A percentile compares a stretch with the other conserved stretches of the same genome.
These are phyloP conservation scores for Drosophila tanythrix DNA, from an alignment of 2,888 invertebrate genomes.

Conservation along the genomic window DNA sequence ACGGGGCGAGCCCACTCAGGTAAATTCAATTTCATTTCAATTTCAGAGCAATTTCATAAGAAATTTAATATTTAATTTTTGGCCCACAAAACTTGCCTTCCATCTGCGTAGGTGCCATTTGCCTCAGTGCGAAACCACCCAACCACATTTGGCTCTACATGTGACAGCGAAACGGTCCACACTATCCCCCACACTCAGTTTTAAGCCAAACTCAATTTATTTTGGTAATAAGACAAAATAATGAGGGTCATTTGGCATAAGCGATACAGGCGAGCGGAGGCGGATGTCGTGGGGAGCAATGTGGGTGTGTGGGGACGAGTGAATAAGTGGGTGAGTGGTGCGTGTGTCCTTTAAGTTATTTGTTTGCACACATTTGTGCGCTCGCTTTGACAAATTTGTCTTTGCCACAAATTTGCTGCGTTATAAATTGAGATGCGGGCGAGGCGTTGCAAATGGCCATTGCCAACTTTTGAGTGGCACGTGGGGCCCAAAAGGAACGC, in stretches of 20 bases:
- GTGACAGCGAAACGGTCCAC: neutral
- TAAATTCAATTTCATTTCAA: constrained; percentile 75
- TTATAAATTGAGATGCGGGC: constrained; percentile 66
- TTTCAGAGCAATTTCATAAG: constrained; percentile 58
- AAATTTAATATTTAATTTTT: constrained; percentile 66
- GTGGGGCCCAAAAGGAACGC: constrained; percentile 7
- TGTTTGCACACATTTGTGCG: constrained; percentile 55
- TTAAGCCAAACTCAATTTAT: constrained; percentile 80
- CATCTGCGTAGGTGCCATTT: neutral
- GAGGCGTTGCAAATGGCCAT: constrained; percentile 35
- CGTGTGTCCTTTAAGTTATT: constrained; percentile 66
- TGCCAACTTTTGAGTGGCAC: constrained; percentile 42
- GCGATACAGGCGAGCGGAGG: constrained; percentile 49
- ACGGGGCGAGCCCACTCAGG: constrained; percentile 46
- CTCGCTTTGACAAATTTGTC: constrained; percentile 73
- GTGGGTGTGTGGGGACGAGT: constrained; percentile 1
- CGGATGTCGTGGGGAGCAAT: neutral
- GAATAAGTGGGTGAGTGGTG: constrained; percentile 7
- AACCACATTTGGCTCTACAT: constrained; percentile 37
- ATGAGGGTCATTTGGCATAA: constrained; percentile 82
- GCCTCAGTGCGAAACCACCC: neutral
- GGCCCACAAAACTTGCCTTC: constrained; percentile 10
- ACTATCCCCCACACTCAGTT: constrained; percentile 26
- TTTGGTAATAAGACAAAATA: constrained; percentile 78
- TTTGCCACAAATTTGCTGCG: constrained; percentile 57